These are phyloP conservation scores for Plebejus argus DNA, from an alignment of 2,888 invertebrate species.

Conservation along the genomic window DNA sequence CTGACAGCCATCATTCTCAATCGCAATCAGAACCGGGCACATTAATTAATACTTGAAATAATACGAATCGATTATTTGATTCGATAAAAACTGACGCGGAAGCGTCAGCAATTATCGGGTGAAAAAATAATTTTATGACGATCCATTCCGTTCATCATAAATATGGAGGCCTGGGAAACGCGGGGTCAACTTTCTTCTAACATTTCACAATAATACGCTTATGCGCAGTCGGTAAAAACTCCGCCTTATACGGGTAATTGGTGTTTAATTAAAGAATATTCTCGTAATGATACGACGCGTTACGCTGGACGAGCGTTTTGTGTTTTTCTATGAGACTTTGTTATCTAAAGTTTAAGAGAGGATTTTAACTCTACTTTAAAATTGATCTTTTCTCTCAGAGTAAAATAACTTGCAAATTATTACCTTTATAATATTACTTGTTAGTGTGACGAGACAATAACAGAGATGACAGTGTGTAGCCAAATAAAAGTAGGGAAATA, in stretches of 20 bases:
- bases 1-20: constrained; percentile 12
- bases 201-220: constrained; percentile 31
- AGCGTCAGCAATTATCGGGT: constrained; percentile 58
- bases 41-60: constrained; percentile 60
- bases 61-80: constrained; percentile 64
- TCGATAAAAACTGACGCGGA: constrained; percentile 69
- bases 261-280: constrained; percentile 28
- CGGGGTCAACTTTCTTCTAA: constrained; percentile 67
- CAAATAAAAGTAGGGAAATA: not conserved
- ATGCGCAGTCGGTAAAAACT: constrained; percentile 19
- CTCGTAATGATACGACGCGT: not conserved
- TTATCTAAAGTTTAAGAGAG: not conserved
- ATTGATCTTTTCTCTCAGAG: not conserved
- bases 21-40: constrained; percentile 35
- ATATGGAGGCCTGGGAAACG: constrained; percentile 66
- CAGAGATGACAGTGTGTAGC: not conserved
- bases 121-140: constrained; percentile 65
- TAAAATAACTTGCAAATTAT: no score
- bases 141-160: constrained; percentile 56
- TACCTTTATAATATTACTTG: not conserved
- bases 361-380: not conserved
- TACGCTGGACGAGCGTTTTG: not conserved
- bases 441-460: not conserved
- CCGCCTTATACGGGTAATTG: constrained; percentile 16
- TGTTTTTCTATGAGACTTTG: not conserved